Base-by-base conservation (phyloP, 2,797 vertebrate genomes). In the Enteromius treurensis region DNA sequence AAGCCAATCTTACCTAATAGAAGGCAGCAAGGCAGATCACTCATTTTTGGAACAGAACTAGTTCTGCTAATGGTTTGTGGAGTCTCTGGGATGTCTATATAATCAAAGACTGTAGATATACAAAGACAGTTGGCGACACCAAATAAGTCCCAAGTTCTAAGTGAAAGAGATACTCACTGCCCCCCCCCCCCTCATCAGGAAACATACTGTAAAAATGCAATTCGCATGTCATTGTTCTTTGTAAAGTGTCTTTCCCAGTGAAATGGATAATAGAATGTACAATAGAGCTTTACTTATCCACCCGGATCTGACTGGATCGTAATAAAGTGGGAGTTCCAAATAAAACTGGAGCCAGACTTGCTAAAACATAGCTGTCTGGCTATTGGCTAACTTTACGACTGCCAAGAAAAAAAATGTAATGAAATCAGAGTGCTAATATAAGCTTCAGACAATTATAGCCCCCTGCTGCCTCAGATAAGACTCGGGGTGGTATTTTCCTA, bases 401-500 rank as follows among this genome's bases (percentile, higher is more conserved):
- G 17, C 26, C 58, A 78, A 47, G 42, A 64, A 32, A 64, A 32
- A 64, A 29, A 29, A 7, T 19, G 5, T 49, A 21, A 78, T 45
- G 37, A 77, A 77, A 64, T 62, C 55, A 64, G 40, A 32, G 75
- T 45, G 23, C 58, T 64, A 64, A 64, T 45, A 77, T 47, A 77
- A 64, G 40, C 58, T 77, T 64, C 37, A 76, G 51, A 26, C 74
- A 45, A 62, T 77, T 45, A 77, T 29, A 64, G 58, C 74, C n/a
- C 45, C 13, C 74, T 23, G 53, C 8, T 42, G 74, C 34, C 75
- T 77, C 58, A 42, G 75, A 77, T 64, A 77, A 47, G 40, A 21
- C 58, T 64, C 58, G 32, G 37, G 74, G 53, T 76, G 73, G 73
- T 64, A 32, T 60, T 77, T 62, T 77, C 75, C 75, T 45, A 77